These are phyloP conservation scores for Nettapus auritus DNA, from an alignment of 2,113 vertebrate genomes.

Conservation along the genomic window DNA sequence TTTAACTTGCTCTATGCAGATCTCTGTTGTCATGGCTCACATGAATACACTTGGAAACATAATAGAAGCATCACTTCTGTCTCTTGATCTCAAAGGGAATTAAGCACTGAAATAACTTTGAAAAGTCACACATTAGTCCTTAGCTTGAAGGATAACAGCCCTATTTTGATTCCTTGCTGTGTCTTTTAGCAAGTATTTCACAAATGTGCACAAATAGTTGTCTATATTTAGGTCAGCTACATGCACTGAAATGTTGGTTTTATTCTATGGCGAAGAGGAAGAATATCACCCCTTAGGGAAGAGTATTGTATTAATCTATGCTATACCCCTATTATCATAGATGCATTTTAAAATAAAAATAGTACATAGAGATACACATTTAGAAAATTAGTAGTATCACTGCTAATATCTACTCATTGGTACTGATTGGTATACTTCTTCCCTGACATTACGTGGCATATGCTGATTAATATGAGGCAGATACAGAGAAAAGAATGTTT, in stretches of 20 bases:
- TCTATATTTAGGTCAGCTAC: constrained; percentile 17
- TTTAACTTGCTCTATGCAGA: background rate
- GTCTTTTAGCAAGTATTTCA: background rate
- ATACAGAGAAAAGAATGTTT: background rate
- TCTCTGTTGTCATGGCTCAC: background rate
- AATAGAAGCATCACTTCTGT: background rate
- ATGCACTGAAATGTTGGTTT: background rate
- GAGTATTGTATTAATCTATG: background rate
- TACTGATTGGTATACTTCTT: background rate
- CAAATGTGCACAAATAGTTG: background rate
- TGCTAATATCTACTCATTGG: background rate
- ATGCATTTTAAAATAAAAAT: background rate
- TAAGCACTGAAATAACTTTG: background rate
- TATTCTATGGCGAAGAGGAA: background rate
- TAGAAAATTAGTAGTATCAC: background rate
- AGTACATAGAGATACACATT: background rate
- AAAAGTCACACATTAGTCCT: background rate
- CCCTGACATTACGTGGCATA: background rate
- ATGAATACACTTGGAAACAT: background rate
- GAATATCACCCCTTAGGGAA: background rate
- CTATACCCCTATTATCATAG: background rate
- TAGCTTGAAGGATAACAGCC: background rate
- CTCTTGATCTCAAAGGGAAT: background rate
- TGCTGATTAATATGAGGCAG: background rate
- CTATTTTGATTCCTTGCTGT: background rate